Conservation (phyloP, 2,113 vertebrate genomes). For the Abramis brama region DNA sequence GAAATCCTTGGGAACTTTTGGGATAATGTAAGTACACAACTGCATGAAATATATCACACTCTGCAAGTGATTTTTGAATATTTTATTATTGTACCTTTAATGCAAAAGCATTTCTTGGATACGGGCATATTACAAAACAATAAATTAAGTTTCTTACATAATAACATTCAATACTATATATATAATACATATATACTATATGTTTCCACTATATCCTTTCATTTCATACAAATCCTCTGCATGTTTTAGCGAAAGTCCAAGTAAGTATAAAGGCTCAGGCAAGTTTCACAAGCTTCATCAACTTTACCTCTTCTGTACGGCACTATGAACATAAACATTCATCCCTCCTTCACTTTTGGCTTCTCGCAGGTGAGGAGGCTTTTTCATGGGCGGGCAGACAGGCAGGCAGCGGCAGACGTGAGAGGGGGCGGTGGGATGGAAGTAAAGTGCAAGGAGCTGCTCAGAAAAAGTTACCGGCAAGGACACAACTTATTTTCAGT, state of each 20-base stretch:
- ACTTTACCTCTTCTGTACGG: background rate
- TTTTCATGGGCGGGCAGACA: background rate
- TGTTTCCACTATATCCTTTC: background rate
- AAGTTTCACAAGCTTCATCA: background rate
- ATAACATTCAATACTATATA: background rate
- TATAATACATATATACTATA: too few relatives aligned
- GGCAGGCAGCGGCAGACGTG: background rate
- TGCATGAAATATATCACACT: too few relatives aligned
- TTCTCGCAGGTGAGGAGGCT: background rate
- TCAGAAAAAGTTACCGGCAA: constrained; percentile 18
- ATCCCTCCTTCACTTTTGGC: constrained; percentile 15
- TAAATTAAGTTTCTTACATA: background rate
- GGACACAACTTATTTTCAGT: constrained; percentile 16
- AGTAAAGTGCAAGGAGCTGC: constrained; percentile 1
- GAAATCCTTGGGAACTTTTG: too few relatives aligned
- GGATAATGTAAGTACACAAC: too few relatives aligned
- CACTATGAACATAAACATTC: background rate
- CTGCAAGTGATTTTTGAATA: too few relatives aligned
- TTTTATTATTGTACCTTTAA: too few relatives aligned
- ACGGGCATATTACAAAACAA: background rate
- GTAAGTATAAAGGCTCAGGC: background rate
- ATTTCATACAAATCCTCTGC: background rate
- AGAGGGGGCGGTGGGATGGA: constrained; percentile 13
- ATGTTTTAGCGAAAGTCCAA: constrained; percentile 1
- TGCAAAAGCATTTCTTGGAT: background rate